phyloP scores from a whole-genome alignment of 2,113 vertebrate genomes.

The Hiodon tergisus region DNA sequence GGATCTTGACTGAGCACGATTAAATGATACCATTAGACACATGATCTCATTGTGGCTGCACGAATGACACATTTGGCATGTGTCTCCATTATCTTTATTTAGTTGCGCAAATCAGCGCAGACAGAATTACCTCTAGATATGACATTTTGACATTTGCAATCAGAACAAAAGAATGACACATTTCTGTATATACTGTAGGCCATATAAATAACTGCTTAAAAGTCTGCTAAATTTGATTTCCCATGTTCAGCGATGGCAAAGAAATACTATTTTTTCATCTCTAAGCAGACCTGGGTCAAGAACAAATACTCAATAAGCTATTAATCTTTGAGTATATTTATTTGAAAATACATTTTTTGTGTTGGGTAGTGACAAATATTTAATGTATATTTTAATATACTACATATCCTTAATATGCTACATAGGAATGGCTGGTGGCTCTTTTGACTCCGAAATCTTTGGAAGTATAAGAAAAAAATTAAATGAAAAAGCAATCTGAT shows the following conservation, averaged over 20 bases:
- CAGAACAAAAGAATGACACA: background rate
- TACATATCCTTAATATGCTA: too few relatives aligned
- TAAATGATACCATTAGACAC: slow-evolving; percentile 1
- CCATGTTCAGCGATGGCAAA: too few relatives aligned
- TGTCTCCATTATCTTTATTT: background rate
- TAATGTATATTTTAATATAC: background rate
- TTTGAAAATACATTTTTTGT: background rate
- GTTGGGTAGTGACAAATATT: background rate
- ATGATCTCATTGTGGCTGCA: slow-evolving; percentile 15
- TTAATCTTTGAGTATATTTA: background rate
- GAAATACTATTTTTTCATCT: too few relatives aligned
- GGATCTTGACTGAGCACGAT: slow-evolving; percentile 26
- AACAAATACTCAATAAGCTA: too few relatives aligned
- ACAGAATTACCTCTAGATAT: too few relatives aligned
- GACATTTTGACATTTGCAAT: background rate
- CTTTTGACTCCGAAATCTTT: background rate
- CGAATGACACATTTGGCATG: background rate
- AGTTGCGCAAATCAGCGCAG: background rate
- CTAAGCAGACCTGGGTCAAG: too few relatives aligned
- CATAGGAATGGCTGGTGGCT: too few relatives aligned
- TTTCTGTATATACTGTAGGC: too few relatives aligned
- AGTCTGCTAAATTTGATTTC: too few relatives aligned
- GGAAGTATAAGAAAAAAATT: background rate
- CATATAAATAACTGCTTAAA: too few relatives aligned
- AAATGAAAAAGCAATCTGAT: background rate